A percentile compares a stretch with the other conserved stretches of the same genome.
Evolutionary conservation across 2,113 vertebrate species (phyloP).

Genomic region (Atractosteus spatula): DNA sequence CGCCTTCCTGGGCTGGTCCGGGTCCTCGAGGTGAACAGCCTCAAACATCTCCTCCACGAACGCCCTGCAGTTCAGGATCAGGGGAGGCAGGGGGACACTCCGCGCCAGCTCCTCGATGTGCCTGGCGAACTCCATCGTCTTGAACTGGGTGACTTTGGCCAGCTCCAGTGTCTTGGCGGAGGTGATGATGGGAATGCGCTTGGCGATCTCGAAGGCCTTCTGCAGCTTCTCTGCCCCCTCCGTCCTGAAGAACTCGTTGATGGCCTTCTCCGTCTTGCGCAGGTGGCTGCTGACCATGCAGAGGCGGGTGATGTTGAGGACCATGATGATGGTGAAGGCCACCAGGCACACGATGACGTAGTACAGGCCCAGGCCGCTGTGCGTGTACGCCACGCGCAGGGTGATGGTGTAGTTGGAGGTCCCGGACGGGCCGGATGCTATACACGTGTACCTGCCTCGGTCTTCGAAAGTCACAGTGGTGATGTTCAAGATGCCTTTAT

Average conservation of each 20-base stretch:
- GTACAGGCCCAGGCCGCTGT: slow-evolving; percentile 85
- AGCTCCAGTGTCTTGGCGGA: slow-evolving; percentile 87
- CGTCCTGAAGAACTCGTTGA: slow-evolving; percentile 92
- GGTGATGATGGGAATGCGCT: slow-evolving; percentile 90
- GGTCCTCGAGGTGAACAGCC: slow-evolving; percentile 67
- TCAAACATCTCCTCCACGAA: slow-evolving; percentile 73
- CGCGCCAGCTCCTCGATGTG: slow-evolving; percentile 92
- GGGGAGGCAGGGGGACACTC: slow-evolving; percentile 87
- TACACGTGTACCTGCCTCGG: slow-evolving; percentile 85
- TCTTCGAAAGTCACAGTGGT: slow-evolving; percentile 79
- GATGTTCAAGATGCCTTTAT: slow-evolving; percentile 77
- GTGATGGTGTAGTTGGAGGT: slow-evolving; percentile 75
- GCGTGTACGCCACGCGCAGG: slow-evolving; percentile 79
- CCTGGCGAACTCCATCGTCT: slow-evolving; percentile 90
- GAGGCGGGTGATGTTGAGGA: slow-evolving; percentile 84
- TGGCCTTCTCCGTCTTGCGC: slow-evolving; percentile 85
- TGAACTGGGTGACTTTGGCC: slow-evolving; percentile 90
- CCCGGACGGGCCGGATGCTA: slow-evolving; percentile 27
- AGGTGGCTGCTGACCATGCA: slow-evolving; percentile 95
- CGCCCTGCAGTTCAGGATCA: slow-evolving; percentile 81
- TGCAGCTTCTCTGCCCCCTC: slow-evolving; percentile 93
- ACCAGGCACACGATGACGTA: slow-evolving; percentile 86
- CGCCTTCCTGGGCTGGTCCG: slow-evolving; percentile 49
- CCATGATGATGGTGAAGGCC: slow-evolving; percentile 83
- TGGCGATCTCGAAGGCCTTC: slow-evolving; percentile 92